Percentiles rank a stretch among this genome's conserved stretches.
Evolutionary conservation across 2,888 invertebrate genomes (phyloP).

Genomic region (Morpho achilles): DNA sequence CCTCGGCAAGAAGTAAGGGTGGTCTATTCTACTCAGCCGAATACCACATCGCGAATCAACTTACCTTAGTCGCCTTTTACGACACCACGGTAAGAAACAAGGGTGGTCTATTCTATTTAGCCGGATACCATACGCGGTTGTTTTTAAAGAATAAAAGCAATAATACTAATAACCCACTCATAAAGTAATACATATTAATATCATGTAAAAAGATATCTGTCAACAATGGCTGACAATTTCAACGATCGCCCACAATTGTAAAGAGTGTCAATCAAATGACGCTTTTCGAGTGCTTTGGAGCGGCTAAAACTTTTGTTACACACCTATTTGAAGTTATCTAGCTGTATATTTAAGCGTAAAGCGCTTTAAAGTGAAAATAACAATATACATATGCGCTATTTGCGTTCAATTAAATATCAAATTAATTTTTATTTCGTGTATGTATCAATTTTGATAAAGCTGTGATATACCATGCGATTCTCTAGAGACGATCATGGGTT

Average conservation of each 20-base stretch:
- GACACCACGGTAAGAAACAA: no score
- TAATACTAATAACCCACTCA: constrained; percentile 6
- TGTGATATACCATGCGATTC: no score
- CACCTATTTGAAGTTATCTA: constrained; percentile 35
- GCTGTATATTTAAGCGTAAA: constrained; percentile 19
- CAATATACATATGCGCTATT: not conserved
- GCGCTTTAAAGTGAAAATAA: constrained; percentile 16
- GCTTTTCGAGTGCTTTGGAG: constrained; percentile 55
- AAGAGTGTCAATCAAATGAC: constrained; percentile 56
- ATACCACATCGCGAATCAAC: no score
- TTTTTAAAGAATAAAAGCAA: not conserved
- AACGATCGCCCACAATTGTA: constrained; percentile 53
- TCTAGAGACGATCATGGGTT: no score
- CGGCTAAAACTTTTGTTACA: constrained; percentile 59
- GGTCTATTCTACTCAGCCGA: no score
- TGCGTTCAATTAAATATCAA: not conserved
- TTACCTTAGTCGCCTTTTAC: no score
- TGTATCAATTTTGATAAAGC: no score
- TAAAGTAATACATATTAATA: constrained; percentile 12
- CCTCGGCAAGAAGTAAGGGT: no score
- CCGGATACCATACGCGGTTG: no score
- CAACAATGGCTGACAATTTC: constrained; percentile 27
- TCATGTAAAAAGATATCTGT: constrained; percentile 18
- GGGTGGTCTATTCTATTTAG: no score
- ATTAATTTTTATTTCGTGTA: no score